Conservation (phyloP, 2,113 vertebrate species). For the Opisthocomus hoazin region DNA sequence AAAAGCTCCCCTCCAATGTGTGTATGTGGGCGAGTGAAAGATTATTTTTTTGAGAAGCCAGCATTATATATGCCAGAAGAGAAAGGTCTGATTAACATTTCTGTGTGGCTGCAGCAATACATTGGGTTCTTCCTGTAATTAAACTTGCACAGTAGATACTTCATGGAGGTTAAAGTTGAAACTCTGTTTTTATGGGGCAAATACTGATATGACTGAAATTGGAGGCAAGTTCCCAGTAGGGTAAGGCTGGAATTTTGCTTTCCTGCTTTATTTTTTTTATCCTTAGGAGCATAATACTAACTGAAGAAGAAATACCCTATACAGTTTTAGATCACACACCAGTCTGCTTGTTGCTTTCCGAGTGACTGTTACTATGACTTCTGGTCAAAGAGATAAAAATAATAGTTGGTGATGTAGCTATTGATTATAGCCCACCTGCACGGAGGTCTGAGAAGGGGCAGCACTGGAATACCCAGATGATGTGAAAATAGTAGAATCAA, state of each 20-base stretch:
- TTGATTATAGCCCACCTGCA: background rate
- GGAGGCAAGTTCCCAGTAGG: background rate
- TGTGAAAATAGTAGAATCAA: background rate
- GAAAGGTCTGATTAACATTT: background rate
- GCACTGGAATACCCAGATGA: background rate
- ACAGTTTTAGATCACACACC: background rate
- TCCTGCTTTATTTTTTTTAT: background rate
- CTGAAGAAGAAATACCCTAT: background rate
- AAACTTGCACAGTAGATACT: background rate
- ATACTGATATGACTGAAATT: background rate
- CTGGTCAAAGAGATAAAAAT: background rate
- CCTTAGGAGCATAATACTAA: background rate
- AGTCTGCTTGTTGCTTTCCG: background rate
- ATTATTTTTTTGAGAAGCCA: background rate
- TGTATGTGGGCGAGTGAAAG: background rate
- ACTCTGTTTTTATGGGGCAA: background rate
- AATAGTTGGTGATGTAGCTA: background rate
- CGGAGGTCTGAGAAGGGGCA: background rate
- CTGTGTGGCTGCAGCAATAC: background rate
- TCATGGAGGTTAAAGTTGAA: background rate
- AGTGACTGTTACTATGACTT: background rate
- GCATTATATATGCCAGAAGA: background rate
- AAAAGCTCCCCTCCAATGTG: background rate
- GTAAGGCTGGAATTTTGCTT: background rate
- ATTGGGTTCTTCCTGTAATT: background rate